Base-by-base conservation (phyloP, 2,113 vertebrate genomes). In the Halcyon senegalensis region DNA sequence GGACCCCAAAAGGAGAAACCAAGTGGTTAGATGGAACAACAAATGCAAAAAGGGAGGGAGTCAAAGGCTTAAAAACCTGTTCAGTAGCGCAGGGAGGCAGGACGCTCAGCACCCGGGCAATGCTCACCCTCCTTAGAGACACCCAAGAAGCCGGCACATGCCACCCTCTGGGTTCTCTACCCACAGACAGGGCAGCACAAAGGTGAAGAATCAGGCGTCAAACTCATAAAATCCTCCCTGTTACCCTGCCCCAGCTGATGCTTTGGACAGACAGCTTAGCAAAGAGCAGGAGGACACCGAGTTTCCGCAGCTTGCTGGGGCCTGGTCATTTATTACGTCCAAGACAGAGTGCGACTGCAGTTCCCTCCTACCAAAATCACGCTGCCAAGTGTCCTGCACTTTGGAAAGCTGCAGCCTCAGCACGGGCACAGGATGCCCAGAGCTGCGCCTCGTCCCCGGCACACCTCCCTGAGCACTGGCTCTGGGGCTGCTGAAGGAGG, bases 361-460 rank as follows among this genome's bases (percentile, higher is more conserved):
- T 33, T 50, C 56, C 31, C 35, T 33, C 5, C 76, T 24, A 56
- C 41, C 31, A 28, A 50, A 43, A 63, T 8, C 3, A 63, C 2
- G 12, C 69, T 63, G 76, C n/a, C 23, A 16, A 37, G 28, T 63
- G 50, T 43, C 41, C 46, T 11, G 25, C 1, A 2, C 30, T 48
- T 69, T 18, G 48, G 41, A 62, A 69, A 92, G 60, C 13, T 9
- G 55, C 53, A 35, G 53, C 1, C 3, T 17, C 53, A 27, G 46
- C 5, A 1, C n/a, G 28, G 4, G 30, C 53, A 30, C 74, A 44
- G 74, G 25, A 66, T 0, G 3, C 37, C 0, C 2, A 30, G 66
- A 51, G 62, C 41, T 19, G 51, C 39, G 59, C 39, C 64, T 39
- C 39, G 44, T 13, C 28, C 33, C 46, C 39, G n/a, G 55, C 20